Evolutionary conservation across 2,888 invertebrate species (phyloP).

Genomic region (Drosophila mimetica): DNA sequence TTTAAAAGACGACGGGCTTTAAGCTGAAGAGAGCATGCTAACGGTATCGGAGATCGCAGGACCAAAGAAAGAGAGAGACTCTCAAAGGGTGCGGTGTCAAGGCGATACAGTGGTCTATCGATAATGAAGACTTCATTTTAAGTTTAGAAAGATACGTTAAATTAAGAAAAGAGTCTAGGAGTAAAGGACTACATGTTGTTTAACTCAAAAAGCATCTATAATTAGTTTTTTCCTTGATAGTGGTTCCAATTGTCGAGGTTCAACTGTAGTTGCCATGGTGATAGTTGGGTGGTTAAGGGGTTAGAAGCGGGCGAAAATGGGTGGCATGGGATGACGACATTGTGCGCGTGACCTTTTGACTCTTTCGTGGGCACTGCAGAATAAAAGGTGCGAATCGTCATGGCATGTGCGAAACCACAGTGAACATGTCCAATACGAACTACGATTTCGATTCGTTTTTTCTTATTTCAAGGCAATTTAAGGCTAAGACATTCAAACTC

Average conservation of each 20-base stretch:
- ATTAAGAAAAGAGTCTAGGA: too few relatives aligned
- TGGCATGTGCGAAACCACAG: conserved; percentile 3
- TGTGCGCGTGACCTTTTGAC: conserved; percentile 68
- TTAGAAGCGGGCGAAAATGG: conserved; percentile 19
- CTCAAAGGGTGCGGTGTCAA: conserved; percentile 14
- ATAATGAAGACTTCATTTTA: too few relatives aligned
- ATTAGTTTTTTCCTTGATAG: neutral
- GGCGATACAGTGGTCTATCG: neutral
- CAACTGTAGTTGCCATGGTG: conserved; percentile 8
- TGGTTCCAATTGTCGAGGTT: conserved; percentile 23
- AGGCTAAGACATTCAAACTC: neutral
- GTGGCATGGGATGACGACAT: conserved; percentile 7
- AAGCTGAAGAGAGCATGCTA: conserved; percentile 3
- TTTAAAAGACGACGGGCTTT: conserved; percentile 4
- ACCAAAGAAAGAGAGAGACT: conserved; percentile 1
- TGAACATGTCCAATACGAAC: conserved; percentile 1
- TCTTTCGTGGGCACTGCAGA: conserved; percentile 30
- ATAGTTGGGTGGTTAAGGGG: conserved; percentile 18
- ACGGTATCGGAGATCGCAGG: conserved; percentile 22
- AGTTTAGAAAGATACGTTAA: neutral
- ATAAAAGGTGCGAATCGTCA: conserved; percentile 35
- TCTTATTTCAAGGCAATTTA: neutral
- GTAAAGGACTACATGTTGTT: too few relatives aligned
- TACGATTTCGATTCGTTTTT: neutral
- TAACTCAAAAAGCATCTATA: too few relatives aligned